These are phyloP conservation scores for Vulpes ferrilata DNA, from an alignment of 2,113 vertebrate species.

Conservation along the genomic window DNA sequence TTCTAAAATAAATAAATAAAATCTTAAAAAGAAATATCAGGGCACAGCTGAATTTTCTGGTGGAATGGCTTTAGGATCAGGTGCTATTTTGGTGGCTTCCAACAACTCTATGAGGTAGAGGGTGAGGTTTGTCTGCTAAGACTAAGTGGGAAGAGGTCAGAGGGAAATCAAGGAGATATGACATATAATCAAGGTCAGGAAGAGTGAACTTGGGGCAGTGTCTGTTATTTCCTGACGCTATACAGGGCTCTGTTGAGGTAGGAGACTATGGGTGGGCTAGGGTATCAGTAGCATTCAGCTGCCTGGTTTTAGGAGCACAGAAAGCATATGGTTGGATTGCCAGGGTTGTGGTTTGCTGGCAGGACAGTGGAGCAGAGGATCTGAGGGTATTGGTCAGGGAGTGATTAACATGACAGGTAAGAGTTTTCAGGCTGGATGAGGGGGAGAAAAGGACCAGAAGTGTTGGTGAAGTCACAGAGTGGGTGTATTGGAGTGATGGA, in stretches of 20 bases:
- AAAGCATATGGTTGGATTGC: not conserved
- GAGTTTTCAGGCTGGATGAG: not conserved
- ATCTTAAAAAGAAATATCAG: not conserved
- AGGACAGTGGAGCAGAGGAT: not conserved
- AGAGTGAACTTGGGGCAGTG: not conserved
- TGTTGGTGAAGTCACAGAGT: constrained; percentile 25
- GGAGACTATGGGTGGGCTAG: not conserved
- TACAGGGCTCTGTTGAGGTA: not conserved
- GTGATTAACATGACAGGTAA: not conserved
- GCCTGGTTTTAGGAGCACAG: constrained; percentile 26
- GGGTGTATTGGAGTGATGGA: not conserved
- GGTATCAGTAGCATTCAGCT: not conserved
- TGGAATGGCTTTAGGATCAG: constrained; percentile 15
- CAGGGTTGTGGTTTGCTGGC: not conserved
- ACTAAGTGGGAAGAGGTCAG: constrained; percentile 22
- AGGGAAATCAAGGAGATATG: constrained; percentile 38
- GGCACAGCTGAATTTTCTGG: constrained; percentile 55
- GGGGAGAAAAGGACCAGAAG: not conserved
- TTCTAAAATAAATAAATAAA: not conserved
- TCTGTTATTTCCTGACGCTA: not conserved
- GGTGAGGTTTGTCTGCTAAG: constrained; percentile 35
- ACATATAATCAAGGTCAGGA: not conserved
- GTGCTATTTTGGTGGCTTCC: not conserved
- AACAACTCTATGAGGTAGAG: constrained; percentile 41
- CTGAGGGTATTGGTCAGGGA: not conserved